These are phyloP conservation scores for Phrynocephalus guinanensis DNA, from an alignment of 2,797 vertebrate genomes.

Conservation along the genomic window DNA sequence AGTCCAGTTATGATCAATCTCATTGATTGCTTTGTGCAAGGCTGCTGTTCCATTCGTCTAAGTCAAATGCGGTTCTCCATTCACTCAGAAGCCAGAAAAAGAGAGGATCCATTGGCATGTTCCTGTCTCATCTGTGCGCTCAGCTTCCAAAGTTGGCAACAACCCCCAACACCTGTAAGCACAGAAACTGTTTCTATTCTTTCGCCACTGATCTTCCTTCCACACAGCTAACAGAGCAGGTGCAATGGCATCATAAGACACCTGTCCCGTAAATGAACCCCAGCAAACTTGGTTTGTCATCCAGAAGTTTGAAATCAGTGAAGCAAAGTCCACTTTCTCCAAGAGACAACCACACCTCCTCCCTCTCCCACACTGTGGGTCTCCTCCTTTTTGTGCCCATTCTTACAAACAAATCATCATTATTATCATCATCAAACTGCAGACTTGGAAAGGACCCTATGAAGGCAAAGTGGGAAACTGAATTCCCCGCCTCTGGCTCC, in stretches of 20 bases:
- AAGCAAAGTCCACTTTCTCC: background rate
- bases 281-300: conserved; percentile 2
- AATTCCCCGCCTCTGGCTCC: too few relatives aligned
- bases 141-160: conserved; percentile 13
- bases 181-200: conserved; percentile 22
- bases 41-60: conserved; percentile 7
- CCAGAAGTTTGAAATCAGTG: background rate
- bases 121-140: background rate
- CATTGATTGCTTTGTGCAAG: background rate
- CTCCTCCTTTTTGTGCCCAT: conserved; percentile 38
- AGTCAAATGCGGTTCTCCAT: background rate
- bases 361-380: background rate
- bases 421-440: too few relatives aligned
- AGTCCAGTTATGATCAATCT: background rate
- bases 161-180: background rate
- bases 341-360: background rate
- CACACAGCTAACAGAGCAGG: background rate
- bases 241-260: background rate
- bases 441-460: too few relatives aligned
- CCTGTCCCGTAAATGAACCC: background rate
- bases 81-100: background rate
- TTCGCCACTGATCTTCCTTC: background rate
- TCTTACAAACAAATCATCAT: conserved; percentile 55
- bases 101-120: conserved; percentile 4
- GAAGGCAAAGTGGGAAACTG: too few relatives aligned